A percentile compares a stretch with the other conserved stretches of the same genome.
phyloP scores from a whole-genome alignment of 2,888 invertebrate species.

The Lycaena phlaeas region DNA sequence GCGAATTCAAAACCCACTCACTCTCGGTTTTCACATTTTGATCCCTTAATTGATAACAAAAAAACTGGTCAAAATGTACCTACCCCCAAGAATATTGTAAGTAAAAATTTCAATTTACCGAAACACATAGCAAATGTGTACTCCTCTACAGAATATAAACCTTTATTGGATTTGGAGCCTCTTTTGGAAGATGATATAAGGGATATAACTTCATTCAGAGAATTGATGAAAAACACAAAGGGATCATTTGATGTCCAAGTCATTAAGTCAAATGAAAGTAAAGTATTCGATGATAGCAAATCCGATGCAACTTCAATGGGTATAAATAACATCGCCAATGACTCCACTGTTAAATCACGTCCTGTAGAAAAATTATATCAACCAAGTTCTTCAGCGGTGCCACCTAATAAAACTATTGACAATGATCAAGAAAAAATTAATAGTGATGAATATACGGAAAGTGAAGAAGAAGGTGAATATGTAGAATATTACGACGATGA shows the following conservation, averaged over 20 bases:
- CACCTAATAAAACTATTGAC: constrained; percentile 21
- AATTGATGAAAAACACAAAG: constrained; percentile 59
- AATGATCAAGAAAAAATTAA: constrained; percentile 3
- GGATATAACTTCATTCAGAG: constrained; percentile 59
- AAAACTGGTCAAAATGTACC: constrained; percentile 21
- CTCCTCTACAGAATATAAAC: constrained; percentile 61
- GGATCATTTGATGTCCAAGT: constrained; percentile 69
- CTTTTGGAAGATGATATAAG: constrained; percentile 73
- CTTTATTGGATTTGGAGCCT: constrained; percentile 70
- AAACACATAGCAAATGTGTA: constrained; percentile 33
- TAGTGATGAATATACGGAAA: constrained; percentile 24
- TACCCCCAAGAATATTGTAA: constrained; percentile 30
- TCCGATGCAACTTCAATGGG: constrained; percentile 59
- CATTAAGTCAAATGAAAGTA: constrained; percentile 55
- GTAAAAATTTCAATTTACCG: constrained; percentile 29
- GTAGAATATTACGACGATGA: constrained; percentile 55
- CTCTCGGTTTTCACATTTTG: constrained; percentile 38
- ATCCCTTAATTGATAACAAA: constrained; percentile 29
- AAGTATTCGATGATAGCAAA: constrained; percentile 45
- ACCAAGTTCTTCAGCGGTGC: constrained; percentile 12
- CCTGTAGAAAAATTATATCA: constrained; percentile 19
- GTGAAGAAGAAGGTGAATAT: constrained; percentile 32
- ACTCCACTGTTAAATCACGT: constrained; percentile 20
- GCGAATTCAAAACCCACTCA: constrained; percentile 44
- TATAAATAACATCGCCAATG: constrained; percentile 44